Evolutionary conservation across 2,113 vertebrate genomes (phyloP).

Genomic region (Rhombomys opimus): DNA sequence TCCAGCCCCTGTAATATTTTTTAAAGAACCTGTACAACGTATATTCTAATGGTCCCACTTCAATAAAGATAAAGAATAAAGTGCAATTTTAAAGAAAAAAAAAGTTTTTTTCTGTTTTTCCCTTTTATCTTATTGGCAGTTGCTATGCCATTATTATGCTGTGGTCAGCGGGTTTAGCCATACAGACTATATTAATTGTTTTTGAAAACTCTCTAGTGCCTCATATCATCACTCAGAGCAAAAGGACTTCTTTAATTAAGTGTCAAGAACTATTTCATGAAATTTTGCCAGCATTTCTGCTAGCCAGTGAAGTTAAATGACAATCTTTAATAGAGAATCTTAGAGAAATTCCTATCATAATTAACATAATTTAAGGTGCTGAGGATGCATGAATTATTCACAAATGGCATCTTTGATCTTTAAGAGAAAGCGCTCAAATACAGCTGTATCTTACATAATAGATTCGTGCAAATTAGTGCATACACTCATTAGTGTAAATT

Average conservation of each 20-base stretch:
- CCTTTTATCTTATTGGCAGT: not conserved
- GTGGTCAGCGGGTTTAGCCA: constrained; percentile 61
- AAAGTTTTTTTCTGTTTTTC: constrained; percentile 42
- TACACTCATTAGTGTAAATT: constrained; percentile 50
- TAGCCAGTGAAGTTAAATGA: constrained; percentile 77
- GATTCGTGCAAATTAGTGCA: constrained; percentile 56
- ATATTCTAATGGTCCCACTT: constrained; percentile 62
- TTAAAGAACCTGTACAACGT: constrained; percentile 51
- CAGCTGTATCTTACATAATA: constrained; percentile 40
- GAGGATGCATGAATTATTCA: constrained; percentile 68
- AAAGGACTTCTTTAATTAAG: constrained; percentile 82
- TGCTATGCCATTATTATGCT: constrained; percentile 48
- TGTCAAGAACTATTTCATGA: constrained; percentile 72
- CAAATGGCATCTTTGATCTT: constrained; percentile 74
- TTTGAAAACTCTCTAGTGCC: constrained; percentile 75
- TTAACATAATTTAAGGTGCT: constrained; percentile 76
- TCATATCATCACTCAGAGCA: constrained; percentile 74
- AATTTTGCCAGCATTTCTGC: constrained; percentile 74
- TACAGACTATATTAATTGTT: constrained; percentile 68
- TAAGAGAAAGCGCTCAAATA: constrained; percentile 56
- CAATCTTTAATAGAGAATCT: constrained; percentile 71
- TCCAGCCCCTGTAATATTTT: constrained; percentile 62
- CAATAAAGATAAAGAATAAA: constrained; percentile 28
- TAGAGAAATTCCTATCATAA: constrained; percentile 66
- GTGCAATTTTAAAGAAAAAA: constrained; percentile 50